Evolutionary conservation across 2,797 vertebrate genomes (phyloP).

Genomic region (Pseudochromis fuscus): DNA sequence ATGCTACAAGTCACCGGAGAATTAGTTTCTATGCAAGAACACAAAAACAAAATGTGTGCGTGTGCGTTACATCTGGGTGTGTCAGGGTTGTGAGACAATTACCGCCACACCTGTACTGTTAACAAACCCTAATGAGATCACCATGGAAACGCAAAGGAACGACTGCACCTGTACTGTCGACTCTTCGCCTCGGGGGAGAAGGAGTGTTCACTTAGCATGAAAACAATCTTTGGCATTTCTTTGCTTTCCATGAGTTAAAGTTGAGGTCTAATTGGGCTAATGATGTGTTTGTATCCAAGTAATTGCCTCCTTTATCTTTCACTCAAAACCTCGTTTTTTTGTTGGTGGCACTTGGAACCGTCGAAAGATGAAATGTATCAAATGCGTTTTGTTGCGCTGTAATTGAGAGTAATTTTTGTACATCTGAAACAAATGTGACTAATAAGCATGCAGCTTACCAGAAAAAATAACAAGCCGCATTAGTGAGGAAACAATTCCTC

Average conservation of each 20-base stretch:
- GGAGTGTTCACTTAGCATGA: conserved; percentile 60
- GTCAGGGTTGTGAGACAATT: conserved; percentile 70
- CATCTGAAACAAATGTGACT: conserved; percentile 60
- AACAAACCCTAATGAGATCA: conserved; percentile 81
- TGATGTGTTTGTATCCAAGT: conserved; percentile 57
- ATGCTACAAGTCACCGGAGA: conserved; percentile 2
- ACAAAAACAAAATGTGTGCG: conserved; percentile 17
- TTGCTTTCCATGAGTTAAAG: conserved; percentile 53
- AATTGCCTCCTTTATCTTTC: conserved; percentile 70
- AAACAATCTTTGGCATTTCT: conserved; percentile 65
- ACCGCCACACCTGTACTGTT: conserved; percentile 81
- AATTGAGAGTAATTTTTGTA: conserved; percentile 66
- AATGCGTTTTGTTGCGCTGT: conserved; percentile 42
- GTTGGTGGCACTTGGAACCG: conserved; percentile 11
- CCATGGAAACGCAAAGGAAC: conserved; percentile 78
- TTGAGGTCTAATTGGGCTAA: conserved; percentile 71
- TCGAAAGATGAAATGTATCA: conserved; percentile 57
- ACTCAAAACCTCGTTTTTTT: conserved; percentile 50
- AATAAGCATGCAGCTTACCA: conserved; percentile 32
- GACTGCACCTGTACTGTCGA: conserved; percentile 75
- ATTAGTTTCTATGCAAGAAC: conserved; percentile 25
- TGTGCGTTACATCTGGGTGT: conserved; percentile 51
- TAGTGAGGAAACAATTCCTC: conserved; percentile 5
- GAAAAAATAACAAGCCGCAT: conserved; percentile 20
- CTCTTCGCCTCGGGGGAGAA: conserved; percentile 53